A percentile compares a stretch with the other conserved stretches of the same genome.
phyloP scores from a whole-genome alignment of 2,888 invertebrate species.

The Idaea dimidiata region DNA sequence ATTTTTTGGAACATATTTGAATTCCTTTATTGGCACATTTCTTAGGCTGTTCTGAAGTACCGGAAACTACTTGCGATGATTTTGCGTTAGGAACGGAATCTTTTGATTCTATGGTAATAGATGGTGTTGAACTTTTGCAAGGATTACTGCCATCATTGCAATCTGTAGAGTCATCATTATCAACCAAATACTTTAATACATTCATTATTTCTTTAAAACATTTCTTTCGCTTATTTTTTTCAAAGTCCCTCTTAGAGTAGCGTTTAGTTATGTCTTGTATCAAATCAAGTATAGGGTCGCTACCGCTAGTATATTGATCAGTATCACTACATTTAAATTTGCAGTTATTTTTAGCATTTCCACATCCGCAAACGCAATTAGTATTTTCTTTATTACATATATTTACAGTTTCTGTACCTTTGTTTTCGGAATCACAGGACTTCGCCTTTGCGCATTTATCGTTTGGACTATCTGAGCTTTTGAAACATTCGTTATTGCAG shows the following conservation, averaged over 20 bases:
- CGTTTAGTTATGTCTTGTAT: slow-evolving; percentile 68
- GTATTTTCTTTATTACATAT: neutral
- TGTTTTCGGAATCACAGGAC: slow-evolving; percentile 1
- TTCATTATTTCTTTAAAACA: slow-evolving; percentile 68
- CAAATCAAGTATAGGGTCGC: slow-evolving; percentile 55
- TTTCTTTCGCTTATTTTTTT: slow-evolving; percentile 59
- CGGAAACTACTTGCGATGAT: neutral
- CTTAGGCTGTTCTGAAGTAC: slow-evolving; percentile 16
- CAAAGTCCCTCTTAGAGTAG: slow-evolving; percentile 62
- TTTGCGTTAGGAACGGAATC: neutral
- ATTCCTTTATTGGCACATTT: slow-evolving; percentile 49
- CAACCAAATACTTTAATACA: slow-evolving; percentile 64
- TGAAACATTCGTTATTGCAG: neutral
- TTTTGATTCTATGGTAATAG: neutral
- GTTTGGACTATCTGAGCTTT: neutral
- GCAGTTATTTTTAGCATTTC: neutral
- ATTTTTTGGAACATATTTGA: slow-evolving; percentile 44
- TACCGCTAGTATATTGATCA: slow-evolving; percentile 30
- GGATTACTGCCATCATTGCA: slow-evolving; percentile 24
- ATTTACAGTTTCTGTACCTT: neutral
- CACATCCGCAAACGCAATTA: neutral
- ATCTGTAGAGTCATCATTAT: slow-evolving; percentile 62
- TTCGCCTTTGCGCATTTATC: too few species aligned
- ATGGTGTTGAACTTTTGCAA: slow-evolving; percentile 17
- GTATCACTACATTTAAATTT: neutral